Conservation (phyloP, 2,797 vertebrate species). For the Distichodus sexfasciatus region DNA sequence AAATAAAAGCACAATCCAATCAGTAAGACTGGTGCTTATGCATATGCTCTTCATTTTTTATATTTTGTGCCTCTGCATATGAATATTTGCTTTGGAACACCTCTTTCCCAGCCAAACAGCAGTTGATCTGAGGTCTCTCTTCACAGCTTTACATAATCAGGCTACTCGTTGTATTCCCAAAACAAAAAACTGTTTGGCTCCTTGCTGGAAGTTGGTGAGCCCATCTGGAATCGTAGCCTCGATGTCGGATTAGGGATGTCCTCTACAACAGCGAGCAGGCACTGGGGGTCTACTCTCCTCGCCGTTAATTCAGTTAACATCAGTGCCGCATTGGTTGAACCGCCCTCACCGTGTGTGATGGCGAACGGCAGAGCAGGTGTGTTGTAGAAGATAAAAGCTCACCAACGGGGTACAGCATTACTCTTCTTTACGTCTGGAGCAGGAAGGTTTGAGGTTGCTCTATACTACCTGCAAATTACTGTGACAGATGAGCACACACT, state of each 20-base stretch:
- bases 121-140: too few relatives aligned
- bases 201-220: conserved; percentile 8
- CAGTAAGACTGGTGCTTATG: too few relatives aligned
- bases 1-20: too few relatives aligned
- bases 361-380: conserved; percentile 50
- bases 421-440: conserved; percentile 28
- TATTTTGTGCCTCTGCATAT: too few relatives aligned
- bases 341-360: conserved; percentile 18
- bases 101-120: too few relatives aligned
- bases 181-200: neutral
- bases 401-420: conserved; percentile 51
- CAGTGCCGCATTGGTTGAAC: conserved; percentile 3
- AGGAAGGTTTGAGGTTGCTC: conserved; percentile 22
- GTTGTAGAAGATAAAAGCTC: conserved; percentile 58
- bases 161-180: neutral
- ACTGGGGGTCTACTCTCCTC: neutral
- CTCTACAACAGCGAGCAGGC: conserved; percentile 25
- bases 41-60: too few relatives aligned
- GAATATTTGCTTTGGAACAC: too few relatives aligned
- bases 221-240: neutral
- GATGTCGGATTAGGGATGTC: conserved; percentile 6
- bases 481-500: conserved; percentile 50
- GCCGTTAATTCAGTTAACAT: conserved; percentile 17
- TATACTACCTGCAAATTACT: conserved; percentile 50
- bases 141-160: neutral